Base-by-base conservation (phyloP, 1,140 invertebrate genomes). In the Drosophila teissieri region DNA sequence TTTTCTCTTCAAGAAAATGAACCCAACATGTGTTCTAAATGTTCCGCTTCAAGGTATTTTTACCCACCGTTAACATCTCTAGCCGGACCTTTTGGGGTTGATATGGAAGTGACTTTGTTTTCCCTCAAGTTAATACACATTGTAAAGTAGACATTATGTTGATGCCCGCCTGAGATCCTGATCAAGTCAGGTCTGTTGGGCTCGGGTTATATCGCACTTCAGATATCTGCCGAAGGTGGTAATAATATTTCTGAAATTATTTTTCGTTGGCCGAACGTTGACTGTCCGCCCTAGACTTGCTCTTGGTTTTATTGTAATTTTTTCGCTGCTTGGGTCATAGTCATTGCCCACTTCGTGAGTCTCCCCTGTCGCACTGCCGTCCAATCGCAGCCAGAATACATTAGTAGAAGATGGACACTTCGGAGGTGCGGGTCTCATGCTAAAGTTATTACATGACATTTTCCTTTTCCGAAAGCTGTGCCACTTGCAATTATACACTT, bases 61-160 rank as follows among this genome's bases (percentile, higher is more conserved):
- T 31, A 31, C 8, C 31, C 7, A 31, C 7, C 7, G 8, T 31
- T 40, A 24, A 11, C 44, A 39, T 67, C 60, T 49, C 63, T 27
- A 46, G 14, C 6, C 14, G 14, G 2, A 34, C 10, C 10, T 48
- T 10, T 27, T 24, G 11, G 14, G 40, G 51, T 64, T 82, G 64
- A 84, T 88, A 89, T 84, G 84, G 62, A 84, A 89, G 84, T 89
- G 84, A 88, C 84, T 89, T 88, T 61, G 73, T 89, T 89, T 73
- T 89, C 68, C 65, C 75, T 55, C 65, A 63, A 83, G 76, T 84
- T 84, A 89, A 89, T 88, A 76, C 84, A 80, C 84, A 89, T 80
- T 88, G 84, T 88, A 88, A 88, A 88, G 84, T 89, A 88, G 84
- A 89, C 84, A 88, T 88, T 88, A 89, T 89, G 84, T 88, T 88